phyloP scores from a whole-genome alignment of 2,888 invertebrate genomes.

The Aleiodes alternator region DNA sequence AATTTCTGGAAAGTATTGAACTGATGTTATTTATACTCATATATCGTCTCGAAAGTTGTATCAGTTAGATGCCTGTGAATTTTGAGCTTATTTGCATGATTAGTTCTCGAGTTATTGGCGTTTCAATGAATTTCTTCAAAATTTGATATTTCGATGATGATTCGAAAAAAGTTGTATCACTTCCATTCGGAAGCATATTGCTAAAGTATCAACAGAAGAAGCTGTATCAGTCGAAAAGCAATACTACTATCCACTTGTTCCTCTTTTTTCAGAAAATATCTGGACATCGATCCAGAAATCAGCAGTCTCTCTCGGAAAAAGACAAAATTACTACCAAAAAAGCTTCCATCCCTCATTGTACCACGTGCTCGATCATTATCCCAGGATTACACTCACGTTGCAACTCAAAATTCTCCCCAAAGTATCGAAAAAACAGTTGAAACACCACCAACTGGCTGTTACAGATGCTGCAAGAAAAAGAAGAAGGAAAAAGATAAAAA shows the following conservation, averaged over 20 bases:
- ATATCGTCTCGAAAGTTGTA: no score
- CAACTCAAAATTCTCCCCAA: slow-evolving; percentile 50
- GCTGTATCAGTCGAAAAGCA: no score
- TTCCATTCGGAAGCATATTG: no score
- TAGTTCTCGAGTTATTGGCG: no score
- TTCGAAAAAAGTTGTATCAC: no score
- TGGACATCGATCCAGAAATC: slow-evolving; percentile 51
- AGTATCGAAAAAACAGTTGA: slow-evolving; percentile 53
- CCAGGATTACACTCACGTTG: slow-evolving; percentile 47
- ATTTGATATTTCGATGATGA: no score
- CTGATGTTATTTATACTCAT: no score
- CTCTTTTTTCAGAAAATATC: slow-evolving; percentile 49
- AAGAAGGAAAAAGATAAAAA: slow-evolving; percentile 52
- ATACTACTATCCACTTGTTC: not conserved
- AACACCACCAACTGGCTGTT: slow-evolving; percentile 62
- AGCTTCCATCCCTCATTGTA: slow-evolving; percentile 35
- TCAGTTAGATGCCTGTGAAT: no score
- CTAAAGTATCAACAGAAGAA: no score
- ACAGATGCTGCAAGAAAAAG: slow-evolving; percentile 65
- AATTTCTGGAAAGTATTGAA: no score
- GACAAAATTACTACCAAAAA: slow-evolving; percentile 44
- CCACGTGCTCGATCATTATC: slow-evolving; percentile 53
- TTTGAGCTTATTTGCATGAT: no score
- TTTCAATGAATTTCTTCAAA: no score
- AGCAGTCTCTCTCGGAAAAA: slow-evolving; percentile 38